Evolutionary conservation across 2,113 vertebrate genomes (phyloP), one percentile per base, ranked within the genome.

Genomic region (Bubalus kerabau): DNA sequence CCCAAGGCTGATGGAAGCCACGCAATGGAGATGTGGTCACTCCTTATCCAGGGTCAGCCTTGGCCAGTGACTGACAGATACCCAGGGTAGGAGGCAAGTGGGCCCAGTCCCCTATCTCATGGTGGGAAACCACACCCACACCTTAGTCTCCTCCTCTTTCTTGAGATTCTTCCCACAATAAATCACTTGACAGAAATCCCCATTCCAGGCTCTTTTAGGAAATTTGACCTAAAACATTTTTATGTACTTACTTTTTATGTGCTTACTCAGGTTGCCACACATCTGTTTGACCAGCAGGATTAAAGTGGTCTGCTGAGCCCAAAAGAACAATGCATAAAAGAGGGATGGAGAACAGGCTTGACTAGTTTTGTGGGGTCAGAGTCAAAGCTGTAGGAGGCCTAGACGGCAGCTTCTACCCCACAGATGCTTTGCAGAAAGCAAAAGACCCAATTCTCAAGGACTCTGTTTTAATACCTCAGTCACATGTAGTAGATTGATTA

Each of bases 201-300:
- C 32, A 64, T 81, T 96, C 60, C 26, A 90, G 80, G 16, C 13
- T 95, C 50, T 93, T 88, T 30, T 85, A 91, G 81, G n/a, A 95
- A 97, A 85, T 46, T 40, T 94, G 89, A 93, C 64, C 64, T 85
- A 76, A 93, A 90, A 84, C 6, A 52, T 91, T 16, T 90, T 57
- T 7, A 67, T 19, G 54, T 60, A n/a, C 8, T 64, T 54, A 50
- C 5, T 91, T 19, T 90, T 57, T 7, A 67, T 19, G n/a, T 60
- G 46, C 13, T 59, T 59, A 56, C 6, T 11, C 67, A 83, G 32
- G 48, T 15, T 91, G n/a, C 24, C n/a, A 81, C 32, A 59, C 19
- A 80, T 95, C 64, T 94, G 57, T 87, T 94, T 80, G 16, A 94
- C 62, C 30, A 78, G 28, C 15, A 84, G 36, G 57, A 97, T 87